Percentiles rank a stretch among this genome's conserved stretches.
phyloP scores from a whole-genome alignment of 1,140 invertebrate genomes.

The Panagrolaimus sp. region DNA sequence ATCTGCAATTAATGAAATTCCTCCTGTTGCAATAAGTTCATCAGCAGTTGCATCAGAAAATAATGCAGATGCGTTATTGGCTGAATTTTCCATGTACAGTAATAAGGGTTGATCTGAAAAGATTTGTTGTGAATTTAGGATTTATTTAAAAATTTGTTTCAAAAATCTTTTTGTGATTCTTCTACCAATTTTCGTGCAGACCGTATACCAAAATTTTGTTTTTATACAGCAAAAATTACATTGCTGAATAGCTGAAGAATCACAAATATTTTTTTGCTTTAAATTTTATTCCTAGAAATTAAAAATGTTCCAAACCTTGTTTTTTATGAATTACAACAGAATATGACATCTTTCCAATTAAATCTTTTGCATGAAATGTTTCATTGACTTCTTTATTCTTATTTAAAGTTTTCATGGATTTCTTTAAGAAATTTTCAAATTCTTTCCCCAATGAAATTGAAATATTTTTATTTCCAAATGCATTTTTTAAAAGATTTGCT shows the following conservation, averaged over 20 bases:
- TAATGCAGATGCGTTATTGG: constrained; percentile 41
- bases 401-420: constrained; percentile 38
- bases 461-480: constrained; percentile 41
- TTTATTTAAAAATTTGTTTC: no score
- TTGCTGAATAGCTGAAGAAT: no score
- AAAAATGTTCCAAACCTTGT: constrained; percentile 25
- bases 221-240: no score
- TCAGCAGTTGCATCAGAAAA: constrained; percentile 56
- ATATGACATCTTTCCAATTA: constrained; percentile 44
- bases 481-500: constrained; percentile 34
- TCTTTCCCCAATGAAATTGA: constrained; percentile 44
- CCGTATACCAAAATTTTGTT: no score
- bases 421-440: constrained; percentile 50
- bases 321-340: constrained; percentile 50
- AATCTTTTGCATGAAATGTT: constrained; percentile 46
- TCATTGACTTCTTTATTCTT: constrained; percentile 44
- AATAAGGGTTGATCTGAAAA: constrained; percentile 49
- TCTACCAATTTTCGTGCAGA: no score
- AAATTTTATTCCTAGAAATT: no score
- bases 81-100: constrained; percentile 50
- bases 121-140: no score
- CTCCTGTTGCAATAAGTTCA: constrained; percentile 34
- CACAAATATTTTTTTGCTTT: no score
- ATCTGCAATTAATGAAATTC: constrained; percentile 32
- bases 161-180: no score